Percentiles rank a stretch among this genome's conserved stretches.
These are phyloP conservation scores for Apostichopus japonicus DNA, from an alignment of 35 echinoderm and acorn worm species.

Conservation along the genomic window DNA sequence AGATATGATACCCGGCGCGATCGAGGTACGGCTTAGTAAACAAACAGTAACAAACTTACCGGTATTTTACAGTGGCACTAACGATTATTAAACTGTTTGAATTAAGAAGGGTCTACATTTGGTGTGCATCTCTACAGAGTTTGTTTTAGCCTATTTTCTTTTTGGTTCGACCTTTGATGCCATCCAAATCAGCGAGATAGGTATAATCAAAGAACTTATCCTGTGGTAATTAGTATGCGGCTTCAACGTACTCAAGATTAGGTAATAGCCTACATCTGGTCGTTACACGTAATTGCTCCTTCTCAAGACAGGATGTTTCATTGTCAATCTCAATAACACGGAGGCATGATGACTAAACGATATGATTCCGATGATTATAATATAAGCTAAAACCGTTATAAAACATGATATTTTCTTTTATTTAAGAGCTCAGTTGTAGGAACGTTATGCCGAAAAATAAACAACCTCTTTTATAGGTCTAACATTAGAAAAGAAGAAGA, in stretches of 20 bases:
- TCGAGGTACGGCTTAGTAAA: not conserved
- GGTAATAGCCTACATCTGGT: not conserved
- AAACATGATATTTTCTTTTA: too few species aligned
- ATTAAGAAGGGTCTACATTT: not conserved
- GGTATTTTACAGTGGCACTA: conserved; percentile 9
- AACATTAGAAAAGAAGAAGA: too few species aligned
- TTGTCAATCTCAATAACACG: not conserved
- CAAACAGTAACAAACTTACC: not conserved
- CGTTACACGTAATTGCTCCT: not conserved
- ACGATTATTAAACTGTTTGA: not conserved
- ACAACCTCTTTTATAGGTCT: too few species aligned
- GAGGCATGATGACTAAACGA: not conserved
- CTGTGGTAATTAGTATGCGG: not conserved
- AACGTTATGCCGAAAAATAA: too few species aligned
- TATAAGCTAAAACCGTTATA: too few species aligned
- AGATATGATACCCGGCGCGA: too few species aligned
- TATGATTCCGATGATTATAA: too few species aligned
- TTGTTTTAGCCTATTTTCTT: not conserved
- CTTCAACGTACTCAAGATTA: not conserved
- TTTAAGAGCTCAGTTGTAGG: too few species aligned
- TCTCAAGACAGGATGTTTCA: not conserved
- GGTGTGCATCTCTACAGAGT: not conserved
- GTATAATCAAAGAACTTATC: not conserved
- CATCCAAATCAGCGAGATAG: not conserved
- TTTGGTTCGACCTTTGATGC: not conserved